Percentiles rank a stretch among this genome's conserved stretches.
These are phyloP conservation scores for Margarornis squamiger DNA, from an alignment of 2,797 vertebrate genomes.

Conservation along the genomic window DNA sequence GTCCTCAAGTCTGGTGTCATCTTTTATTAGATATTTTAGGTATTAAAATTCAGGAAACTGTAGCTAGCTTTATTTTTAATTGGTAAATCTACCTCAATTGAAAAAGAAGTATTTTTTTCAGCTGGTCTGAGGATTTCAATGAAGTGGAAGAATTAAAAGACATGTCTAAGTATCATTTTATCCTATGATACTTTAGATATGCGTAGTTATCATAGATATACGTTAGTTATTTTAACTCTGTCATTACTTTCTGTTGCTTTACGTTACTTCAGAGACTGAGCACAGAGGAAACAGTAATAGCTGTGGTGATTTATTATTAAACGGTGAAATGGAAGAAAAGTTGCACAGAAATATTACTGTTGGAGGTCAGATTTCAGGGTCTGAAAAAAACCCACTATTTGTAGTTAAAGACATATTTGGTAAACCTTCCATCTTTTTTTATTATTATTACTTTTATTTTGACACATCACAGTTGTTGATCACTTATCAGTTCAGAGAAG, in stretches of 20 bases:
- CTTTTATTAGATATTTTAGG: neutral
- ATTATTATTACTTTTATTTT: neutral
- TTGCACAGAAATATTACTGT: neutral
- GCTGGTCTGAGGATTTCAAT: neutral
- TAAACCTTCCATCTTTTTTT: neutral
- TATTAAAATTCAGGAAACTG: neutral
- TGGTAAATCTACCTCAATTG: neutral
- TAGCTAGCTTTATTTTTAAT: neutral
- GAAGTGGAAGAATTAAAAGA: neutral
- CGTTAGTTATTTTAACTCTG: neutral
- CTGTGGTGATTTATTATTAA: neutral
- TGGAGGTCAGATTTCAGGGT: neutral
- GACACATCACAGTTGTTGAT: neutral
- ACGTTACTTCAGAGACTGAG: neutral
- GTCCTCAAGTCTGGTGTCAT: neutral
- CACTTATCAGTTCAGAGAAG: neutral
- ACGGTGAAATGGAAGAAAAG: neutral
- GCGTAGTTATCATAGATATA: neutral
- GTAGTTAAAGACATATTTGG: neutral
- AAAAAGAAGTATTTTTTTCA: neutral
- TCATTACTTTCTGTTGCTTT: neutral
- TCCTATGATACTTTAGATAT: neutral
- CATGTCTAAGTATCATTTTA: neutral
- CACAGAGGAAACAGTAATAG: neutral
- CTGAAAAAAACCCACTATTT: neutral